A percentile compares a stretch with the other conserved stretches of the same genome.
These are phyloP conservation scores for Syndactyla subalaris DNA, from an alignment of 2,797 vertebrate genomes.

Conservation along the genomic window DNA sequence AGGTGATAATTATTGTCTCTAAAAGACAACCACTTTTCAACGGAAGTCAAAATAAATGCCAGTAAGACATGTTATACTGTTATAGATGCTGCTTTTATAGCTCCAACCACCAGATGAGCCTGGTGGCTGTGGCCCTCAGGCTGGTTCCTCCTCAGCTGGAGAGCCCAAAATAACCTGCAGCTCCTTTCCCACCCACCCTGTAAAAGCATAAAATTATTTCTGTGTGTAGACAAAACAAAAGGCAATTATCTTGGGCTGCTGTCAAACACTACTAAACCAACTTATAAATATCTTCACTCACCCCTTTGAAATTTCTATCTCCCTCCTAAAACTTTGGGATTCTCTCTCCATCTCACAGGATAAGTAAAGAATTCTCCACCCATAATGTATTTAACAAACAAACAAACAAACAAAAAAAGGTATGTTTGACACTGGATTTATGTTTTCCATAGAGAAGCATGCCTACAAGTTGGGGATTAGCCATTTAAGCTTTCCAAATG, in stretches of 20 bases:
- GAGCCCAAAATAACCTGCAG: neutral
- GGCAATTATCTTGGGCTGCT: neutral
- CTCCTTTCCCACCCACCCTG: neutral
- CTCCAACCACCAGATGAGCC: neutral
- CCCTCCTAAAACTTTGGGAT: neutral
- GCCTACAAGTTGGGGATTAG: conserved; percentile 57
- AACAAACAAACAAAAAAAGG: neutral
- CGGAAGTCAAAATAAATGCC: neutral
- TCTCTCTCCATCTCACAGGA: neutral
- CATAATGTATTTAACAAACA: neutral
- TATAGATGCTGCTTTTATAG: neutral
- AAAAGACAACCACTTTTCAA: neutral
- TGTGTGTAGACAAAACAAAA: neutral
- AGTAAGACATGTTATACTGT: neutral
- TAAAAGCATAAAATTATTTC: neutral
- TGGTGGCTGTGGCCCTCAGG: neutral
- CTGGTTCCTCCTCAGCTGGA: neutral
- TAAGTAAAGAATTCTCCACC: neutral
- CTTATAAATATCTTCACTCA: neutral
- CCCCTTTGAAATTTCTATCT: neutral
- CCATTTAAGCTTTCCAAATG: conserved; percentile 65
- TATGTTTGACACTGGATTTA: conserved; percentile 44
- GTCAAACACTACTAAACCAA: neutral
- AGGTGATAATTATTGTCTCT: neutral
- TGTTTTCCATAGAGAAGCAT: conserved; percentile 27